Evolutionary conservation across 2,888 invertebrate genomes (phyloP).

Genomic region (Antitype chi): DNA sequence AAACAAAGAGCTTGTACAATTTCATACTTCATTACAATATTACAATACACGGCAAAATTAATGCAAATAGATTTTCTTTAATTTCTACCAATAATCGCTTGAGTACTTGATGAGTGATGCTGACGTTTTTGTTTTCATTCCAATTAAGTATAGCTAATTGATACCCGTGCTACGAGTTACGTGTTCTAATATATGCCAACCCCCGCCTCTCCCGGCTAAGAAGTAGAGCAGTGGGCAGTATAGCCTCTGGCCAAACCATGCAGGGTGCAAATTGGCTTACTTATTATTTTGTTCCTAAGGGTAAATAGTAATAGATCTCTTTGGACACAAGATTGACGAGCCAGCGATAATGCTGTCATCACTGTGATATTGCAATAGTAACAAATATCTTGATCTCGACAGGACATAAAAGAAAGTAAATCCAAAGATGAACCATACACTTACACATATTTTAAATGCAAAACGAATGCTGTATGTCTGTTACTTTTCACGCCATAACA

Average conservation of each 20-base stretch:
- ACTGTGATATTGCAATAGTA: background rate
- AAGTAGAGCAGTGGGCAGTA: background rate
- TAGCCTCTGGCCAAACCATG: background rate
- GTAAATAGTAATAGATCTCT: background rate
- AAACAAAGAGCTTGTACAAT: conserved; percentile 42
- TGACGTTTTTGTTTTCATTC: background rate
- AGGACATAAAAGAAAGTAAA: background rate
- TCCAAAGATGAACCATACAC: background rate
- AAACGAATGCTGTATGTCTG: background rate
- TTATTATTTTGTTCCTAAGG: background rate
- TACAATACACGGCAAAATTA: conserved; percentile 1
- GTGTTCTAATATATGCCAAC: background rate
- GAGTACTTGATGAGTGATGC: too few relatives aligned
- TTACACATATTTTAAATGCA: background rate
- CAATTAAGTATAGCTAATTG: background rate
- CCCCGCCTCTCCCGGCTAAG: background rate
- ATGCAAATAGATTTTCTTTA: conserved; percentile 19
- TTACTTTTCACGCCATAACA: background rate
- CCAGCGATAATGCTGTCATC: background rate
- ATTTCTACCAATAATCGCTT: conserved; percentile 23
- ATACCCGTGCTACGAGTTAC: background rate
- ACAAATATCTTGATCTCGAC: background rate
- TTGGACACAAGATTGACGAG: background rate
- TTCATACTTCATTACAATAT: conserved; percentile 27
- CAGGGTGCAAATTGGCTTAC: background rate